phyloP scores from a whole-genome alignment of 1,140 invertebrate species.

The Ceratosolen solmsi region DNA sequence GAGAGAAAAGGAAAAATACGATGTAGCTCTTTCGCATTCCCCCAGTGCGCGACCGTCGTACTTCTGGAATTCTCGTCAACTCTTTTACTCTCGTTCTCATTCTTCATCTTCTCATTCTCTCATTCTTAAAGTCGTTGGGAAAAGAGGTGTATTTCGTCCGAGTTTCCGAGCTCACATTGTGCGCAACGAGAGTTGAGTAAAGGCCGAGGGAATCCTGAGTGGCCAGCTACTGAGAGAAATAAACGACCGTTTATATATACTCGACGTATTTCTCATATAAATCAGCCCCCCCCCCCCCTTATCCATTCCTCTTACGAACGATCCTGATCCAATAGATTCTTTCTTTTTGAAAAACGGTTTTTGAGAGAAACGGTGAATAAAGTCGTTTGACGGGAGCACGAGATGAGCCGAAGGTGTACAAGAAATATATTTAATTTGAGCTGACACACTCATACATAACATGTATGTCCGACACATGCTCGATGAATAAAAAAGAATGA shows the following conservation, averaged over 20 bases:
- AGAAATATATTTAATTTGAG: no score
- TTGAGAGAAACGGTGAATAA: no score
- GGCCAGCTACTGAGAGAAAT: background rate
- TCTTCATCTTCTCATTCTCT: background rate
- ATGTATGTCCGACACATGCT: no score
- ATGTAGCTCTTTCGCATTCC: background rate
- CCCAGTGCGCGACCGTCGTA: background rate
- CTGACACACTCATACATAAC: no score
- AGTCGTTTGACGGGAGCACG: no score
- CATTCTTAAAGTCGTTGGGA: background rate
- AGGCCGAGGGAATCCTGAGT: background rate
- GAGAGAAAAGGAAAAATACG: no score
- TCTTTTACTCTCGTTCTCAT: background rate
- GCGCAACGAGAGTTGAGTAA: background rate
- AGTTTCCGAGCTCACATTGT: background rate
- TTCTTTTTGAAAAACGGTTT: background rate
- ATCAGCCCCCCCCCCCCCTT: no score
- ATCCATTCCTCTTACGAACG: background rate
- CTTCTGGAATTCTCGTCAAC: constrained; percentile 26
- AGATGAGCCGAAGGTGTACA: no score
- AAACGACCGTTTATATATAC: background rate
- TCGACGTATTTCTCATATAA: constrained; percentile 12
- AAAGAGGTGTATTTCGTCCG: background rate
- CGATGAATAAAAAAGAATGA: no score
- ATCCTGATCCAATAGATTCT: background rate